Conservation (phyloP, 2,113 vertebrate species). For the Caloenas nicobarica region DNA sequence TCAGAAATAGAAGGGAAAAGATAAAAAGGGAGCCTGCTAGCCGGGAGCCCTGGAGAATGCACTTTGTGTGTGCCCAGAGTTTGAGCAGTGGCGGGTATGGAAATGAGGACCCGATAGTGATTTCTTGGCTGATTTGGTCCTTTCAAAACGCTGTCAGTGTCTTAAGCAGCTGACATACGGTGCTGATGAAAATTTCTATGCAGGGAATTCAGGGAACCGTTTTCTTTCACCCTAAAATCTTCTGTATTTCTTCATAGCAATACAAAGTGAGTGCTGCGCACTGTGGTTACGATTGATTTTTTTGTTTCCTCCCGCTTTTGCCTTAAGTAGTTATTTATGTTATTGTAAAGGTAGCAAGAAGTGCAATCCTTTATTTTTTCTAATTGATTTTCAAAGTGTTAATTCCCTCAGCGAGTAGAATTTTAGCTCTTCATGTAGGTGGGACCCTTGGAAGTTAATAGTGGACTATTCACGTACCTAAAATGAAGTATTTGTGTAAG, state of each 20-base stretch:
- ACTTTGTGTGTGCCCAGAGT: neutral
- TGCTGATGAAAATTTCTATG: neutral
- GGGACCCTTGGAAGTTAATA: neutral
- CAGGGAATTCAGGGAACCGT: neutral
- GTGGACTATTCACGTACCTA: neutral
- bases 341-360: neutral
- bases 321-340: neutral
- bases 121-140: neutral
- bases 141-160: neutral
- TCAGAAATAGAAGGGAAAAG: neutral
- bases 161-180: neutral
- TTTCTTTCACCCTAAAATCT: neutral
- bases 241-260: neutral
- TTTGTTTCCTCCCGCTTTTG: neutral
- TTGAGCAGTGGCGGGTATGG: neutral
- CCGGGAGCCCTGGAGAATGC: neutral
- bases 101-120: neutral
- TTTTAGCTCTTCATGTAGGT: rapidly evolving
- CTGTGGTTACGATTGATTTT: neutral
- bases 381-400: neutral
- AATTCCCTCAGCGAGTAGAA: neutral
- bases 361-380: neutral
- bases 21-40: neutral
- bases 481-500: rapidly evolving
- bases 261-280: neutral